A percentile compares a stretch with the other conserved stretches of the same genome.
phyloP scores from a whole-genome alignment of 2,113 vertebrate genomes.

The Siniperca knerii region DNA sequence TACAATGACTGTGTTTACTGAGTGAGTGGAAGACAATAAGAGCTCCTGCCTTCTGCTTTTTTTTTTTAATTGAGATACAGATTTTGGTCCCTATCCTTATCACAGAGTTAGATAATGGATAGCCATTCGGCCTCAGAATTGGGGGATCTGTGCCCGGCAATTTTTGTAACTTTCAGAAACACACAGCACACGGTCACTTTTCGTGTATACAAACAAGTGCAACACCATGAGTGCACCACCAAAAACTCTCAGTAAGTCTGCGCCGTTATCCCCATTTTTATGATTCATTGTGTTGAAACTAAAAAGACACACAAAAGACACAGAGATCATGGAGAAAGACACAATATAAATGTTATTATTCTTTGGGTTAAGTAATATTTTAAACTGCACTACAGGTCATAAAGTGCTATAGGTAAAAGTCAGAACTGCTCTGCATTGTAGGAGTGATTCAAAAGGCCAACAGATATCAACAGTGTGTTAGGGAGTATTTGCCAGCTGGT shows the following conservation, averaged over 20 bases:
- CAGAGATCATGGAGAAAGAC: too few relatives aligned
- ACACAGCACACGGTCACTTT: not conserved
- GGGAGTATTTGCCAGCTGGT: conserved; percentile 2
- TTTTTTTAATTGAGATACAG: not conserved
- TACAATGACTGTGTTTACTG: not conserved
- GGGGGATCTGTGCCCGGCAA: not conserved
- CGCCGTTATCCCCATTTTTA: not conserved
- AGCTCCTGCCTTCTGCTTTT: not conserved
- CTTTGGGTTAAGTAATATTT: not conserved
- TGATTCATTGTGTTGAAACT: not conserved
- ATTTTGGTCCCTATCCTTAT: not conserved
- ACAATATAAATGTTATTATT: not conserved
- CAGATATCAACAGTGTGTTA: conserved; percentile 9
- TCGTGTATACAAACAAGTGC: not conserved
- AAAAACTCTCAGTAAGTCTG: not conserved
- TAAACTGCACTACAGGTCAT: not conserved
- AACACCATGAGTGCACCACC: too few relatives aligned
- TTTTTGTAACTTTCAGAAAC: not conserved
- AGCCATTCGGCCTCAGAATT: not conserved
- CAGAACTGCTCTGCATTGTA: not conserved
- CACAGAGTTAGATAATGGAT: not conserved
- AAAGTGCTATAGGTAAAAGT: not conserved
- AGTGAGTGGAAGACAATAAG: not conserved
- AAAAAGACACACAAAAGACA: not conserved
- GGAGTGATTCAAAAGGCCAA: not conserved